Base-by-base conservation (phyloP, 2,797 vertebrate species). In the Perdix hodgsoniae region DNA sequence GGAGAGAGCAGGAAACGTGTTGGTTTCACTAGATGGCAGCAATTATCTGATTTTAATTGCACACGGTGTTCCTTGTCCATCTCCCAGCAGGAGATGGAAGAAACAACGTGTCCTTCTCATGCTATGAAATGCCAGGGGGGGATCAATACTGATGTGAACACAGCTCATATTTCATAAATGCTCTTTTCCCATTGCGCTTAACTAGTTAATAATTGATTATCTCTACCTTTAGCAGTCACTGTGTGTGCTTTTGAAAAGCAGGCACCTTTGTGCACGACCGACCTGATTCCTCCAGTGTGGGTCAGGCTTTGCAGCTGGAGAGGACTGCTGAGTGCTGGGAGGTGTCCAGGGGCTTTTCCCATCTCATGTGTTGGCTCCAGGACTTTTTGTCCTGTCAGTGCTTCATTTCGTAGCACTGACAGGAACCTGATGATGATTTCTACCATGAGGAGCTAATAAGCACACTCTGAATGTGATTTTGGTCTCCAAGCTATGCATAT, bases 11-110 rank as follows among this genome's bases (percentile, higher is more conserved):
- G 6, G 29, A 78, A 80, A 33, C 61, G 35, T 24, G 17, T 22
- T 77, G 69, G 3, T 74, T 85, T 94, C 96, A 92, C 92, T 95
- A 93, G 94, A 54, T 96, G 94, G 95, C 96, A 96, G 96, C 95
- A 95, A 83, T 93, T 83, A 56, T 21, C 92, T 85, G 82, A 33
- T 27, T 64, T 64, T 49, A 29, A 40, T 1, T 52, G 59, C 27
- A 7, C 26, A 0, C 17, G 1, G 37, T 29, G 63, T 52, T 83
- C n/a, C 52, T 40, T 8, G 7, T 24, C 69, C 27, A 1, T 17
- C 31, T 91, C 67, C 74, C 75, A 11, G 37, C 29, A 72, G 73
- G 33, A 61, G 39, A 17, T 9, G 33, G 71, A 76, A 82, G 60
- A 40, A 93, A 29, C 52, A 1, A 6, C 0, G 3, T 10, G 14